Conservation (phyloP, 2,113 vertebrate species). For the Lycocorax pyrrhopterus region DNA sequence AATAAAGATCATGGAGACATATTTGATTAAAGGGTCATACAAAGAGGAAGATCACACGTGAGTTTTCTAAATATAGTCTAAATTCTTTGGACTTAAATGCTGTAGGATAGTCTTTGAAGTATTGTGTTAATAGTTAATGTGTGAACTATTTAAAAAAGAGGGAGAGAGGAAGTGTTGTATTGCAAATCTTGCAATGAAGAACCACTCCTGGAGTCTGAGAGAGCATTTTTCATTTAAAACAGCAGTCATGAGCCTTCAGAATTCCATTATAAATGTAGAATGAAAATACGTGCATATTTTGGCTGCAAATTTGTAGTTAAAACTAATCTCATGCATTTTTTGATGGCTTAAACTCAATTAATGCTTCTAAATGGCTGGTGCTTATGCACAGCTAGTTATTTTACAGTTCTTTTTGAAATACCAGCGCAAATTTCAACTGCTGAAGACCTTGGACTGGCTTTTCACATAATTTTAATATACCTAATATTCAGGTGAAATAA, state of each 20-base stretch:
- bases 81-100: neutral
- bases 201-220: neutral
- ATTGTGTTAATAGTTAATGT: neutral
- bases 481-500: neutral
- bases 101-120: neutral
- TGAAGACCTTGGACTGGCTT: neutral
- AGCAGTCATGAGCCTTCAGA: neutral
- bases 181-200: neutral
- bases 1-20: neutral
- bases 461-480: neutral
- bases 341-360: neutral
- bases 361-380: neutral
- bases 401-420: neutral
- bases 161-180: rapidly evolving
- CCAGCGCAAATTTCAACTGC: neutral
- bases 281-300: neutral
- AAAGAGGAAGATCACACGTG: rapidly evolving
- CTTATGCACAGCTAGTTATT: neutral
- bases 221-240: neutral
- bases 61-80: neutral
- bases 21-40: neutral
- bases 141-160: neutral
- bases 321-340: neutral
- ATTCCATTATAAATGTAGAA: neutral
- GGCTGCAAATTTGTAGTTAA: neutral